phyloP scores from a whole-genome alignment of 2,113 vertebrate genomes.

The Clupea harengus region DNA sequence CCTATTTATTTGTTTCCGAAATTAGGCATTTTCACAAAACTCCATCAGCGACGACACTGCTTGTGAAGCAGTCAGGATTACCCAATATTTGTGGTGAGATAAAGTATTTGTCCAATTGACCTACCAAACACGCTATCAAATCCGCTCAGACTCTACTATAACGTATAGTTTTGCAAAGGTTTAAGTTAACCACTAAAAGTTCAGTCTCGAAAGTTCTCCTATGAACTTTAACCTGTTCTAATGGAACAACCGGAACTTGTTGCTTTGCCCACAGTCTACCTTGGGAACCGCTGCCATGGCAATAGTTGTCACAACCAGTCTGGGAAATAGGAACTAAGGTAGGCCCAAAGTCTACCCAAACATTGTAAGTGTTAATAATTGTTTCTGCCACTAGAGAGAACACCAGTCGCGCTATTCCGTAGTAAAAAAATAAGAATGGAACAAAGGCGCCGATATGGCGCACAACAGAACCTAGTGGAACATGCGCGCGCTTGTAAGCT shows the following conservation, averaged over 20 bases:
- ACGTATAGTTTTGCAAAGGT: conserved; percentile 28
- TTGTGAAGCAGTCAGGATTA: not conserved
- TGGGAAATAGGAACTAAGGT: conserved; percentile 56
- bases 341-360: not conserved
- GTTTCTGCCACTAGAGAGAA: conserved; percentile 69
- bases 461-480: conserved; percentile 63
- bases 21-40: not conserved
- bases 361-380: conserved; percentile 48
- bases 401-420: conserved; percentile 67
- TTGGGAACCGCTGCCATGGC: conserved; percentile 66
- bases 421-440: conserved; percentile 71
- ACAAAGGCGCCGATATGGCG: conserved; percentile 70
- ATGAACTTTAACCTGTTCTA: conserved; percentile 40
- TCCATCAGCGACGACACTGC: not conserved
- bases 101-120: conserved; percentile 1
- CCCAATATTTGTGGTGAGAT: not conserved
- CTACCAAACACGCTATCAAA: not conserved
- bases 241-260: conserved; percentile 47
- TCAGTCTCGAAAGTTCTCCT: conserved; percentile 53
- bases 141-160: not conserved
- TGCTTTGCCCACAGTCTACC: conserved; percentile 59
- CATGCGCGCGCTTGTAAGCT: conserved; percentile 60
- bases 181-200: conserved; percentile 38
- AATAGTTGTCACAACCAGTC: conserved; percentile 59
- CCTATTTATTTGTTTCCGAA: no score